Evolutionary conservation across 2,888 invertebrate genomes (phyloP), one percentile per base, ranked within the genome.

Genomic region (Gymnosoma rotundatum): DNA sequence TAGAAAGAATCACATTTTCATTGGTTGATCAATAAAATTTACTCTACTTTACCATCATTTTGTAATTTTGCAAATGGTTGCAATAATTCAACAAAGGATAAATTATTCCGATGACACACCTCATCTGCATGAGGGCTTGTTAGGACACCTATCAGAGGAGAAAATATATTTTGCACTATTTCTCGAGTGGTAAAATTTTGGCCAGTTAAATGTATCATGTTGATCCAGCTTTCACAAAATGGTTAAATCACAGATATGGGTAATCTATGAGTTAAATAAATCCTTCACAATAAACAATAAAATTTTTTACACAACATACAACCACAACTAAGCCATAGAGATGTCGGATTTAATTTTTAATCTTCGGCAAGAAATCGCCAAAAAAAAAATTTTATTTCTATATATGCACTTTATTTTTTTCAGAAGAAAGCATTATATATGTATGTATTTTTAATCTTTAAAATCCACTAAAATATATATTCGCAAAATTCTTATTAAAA

Each of bases 131-230:
- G 94, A 56, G 95, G 93, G 89, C 97, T 97, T 89, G 96, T 95
- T 87, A 98, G 93, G 32, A 97, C 96, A 66, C 97, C 98, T 86
- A 98, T 94, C 91, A 96, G 94, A 0, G 98, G 98, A 61, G 97
- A 97, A 93, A 98, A 98, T 56, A 97, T 95, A 92, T 95, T 96
- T 92, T 96, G 96, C 87, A 98, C 96, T 91, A 98, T 97, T 92
- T 98, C 98, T 89, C 96, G 95, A 5, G 96, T 94, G 88, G 95
- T 95, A 89, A 94, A 93, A 89, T 94, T 95, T 89, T 94, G 94
- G 87, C 94, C 94, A 86, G 95, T 92, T 86, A 93, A 87, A 86
- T 92, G 92, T 83, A 92, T 92, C 92, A 92, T 92, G 74, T 70
- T 70, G 16, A 58, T 25, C 12, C 21, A 56, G 25, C 7, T 42